Base-by-base conservation (phyloP, 2,797 vertebrate genomes). In the Setipinna tenuifilis region DNA sequence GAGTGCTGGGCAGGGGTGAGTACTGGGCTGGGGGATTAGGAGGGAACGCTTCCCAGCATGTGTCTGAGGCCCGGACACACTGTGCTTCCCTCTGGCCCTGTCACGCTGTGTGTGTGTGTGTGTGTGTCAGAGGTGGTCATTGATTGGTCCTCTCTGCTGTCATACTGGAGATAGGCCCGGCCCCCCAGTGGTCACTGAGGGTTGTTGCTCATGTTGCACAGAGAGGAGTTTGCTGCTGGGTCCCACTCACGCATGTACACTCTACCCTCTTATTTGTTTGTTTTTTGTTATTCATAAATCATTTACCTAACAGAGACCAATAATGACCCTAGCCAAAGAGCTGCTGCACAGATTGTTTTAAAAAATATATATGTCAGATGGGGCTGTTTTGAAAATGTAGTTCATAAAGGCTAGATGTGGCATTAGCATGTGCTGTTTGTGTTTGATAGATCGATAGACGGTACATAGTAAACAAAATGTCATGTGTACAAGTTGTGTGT, bases 1-100 rank as follows among this genome's bases (percentile, higher is more conserved):
- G 87, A 85, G 23, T 5, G 61, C 85, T 19, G 7, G 61, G 11
- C 62, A 23, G 23, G 62, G 25, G 25, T 68, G 23, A n/a, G n/a
- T n/a, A 41, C 23, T 11, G 28, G 62, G 46, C 17, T 31, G 54
- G 16, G 23, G 6, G 2, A 41, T 41, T 2, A 41, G 35, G 35
- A 41, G 35, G 35, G 35, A 71, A 25, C 25, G 28, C 28, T 31
- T 31, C 65, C 35, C 31, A 23, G 5, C 61, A 44, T 58, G 80
- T 44, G 25, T n/a, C 19, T 28, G 82, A 46, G 21, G 35, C 59
- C 68, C 19, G 28, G 50, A 48, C 78, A 28, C 0, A 35, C 41
- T 2, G 11, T 71, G 28, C 35, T 41, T 41, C 35, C 35, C 35
- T 41, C 5, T 41, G 35, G 2, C 35, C 35, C 35, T 2, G 35